phyloP scores from a whole-genome alignment of 92 coral and sea anemone species.

The Actinernus sp. region DNA sequence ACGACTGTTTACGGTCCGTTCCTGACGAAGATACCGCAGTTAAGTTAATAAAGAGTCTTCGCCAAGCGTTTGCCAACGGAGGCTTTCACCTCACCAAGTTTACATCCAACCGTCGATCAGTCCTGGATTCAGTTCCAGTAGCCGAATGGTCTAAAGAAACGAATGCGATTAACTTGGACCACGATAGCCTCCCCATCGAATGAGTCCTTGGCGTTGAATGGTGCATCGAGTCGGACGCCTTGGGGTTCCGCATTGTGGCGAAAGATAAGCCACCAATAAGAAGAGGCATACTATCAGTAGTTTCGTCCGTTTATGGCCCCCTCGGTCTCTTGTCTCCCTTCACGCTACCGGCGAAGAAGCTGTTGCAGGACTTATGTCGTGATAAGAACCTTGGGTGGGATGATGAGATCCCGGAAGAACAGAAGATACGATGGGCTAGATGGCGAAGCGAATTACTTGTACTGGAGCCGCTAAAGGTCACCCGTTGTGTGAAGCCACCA shows the following conservation, averaged over 20 bases:
- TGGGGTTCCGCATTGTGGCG: conserved; percentile 37
- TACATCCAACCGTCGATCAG: conserved; percentile 31
- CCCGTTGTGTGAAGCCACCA: conserved; percentile 53
- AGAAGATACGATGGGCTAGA: conserved; percentile 51
- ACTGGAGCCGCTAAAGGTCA: conserved; percentile 34
- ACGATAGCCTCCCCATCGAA: conserved; percentile 46
- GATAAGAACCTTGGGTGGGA: conserved; percentile 57
- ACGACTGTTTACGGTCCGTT: conserved; percentile 42
- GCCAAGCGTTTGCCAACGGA: conserved; percentile 24
- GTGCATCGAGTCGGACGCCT: conserved; percentile 57
- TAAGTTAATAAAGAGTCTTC: conserved; percentile 35
- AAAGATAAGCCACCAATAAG: conserved; percentile 56
- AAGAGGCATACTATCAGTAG: conserved; percentile 69
- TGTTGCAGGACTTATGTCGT: conserved; percentile 60
- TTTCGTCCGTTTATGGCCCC: conserved; percentile 61
- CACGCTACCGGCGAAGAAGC: conserved; percentile 43
- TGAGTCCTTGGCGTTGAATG: conserved; percentile 63
- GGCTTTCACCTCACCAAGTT: conserved; percentile 67
- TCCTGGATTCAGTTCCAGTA: conserved; percentile 4
- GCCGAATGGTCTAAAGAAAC: background rate
- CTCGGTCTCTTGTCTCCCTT: conserved; percentile 63
- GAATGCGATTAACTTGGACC: conserved; percentile 4
- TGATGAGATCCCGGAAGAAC: conserved; percentile 55
- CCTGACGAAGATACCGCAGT: conserved; percentile 38
- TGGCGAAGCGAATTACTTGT: conserved; percentile 59